Conservation (phyloP, 2,888 invertebrate genomes). For the Scaptomyza tumidula region DNA sequence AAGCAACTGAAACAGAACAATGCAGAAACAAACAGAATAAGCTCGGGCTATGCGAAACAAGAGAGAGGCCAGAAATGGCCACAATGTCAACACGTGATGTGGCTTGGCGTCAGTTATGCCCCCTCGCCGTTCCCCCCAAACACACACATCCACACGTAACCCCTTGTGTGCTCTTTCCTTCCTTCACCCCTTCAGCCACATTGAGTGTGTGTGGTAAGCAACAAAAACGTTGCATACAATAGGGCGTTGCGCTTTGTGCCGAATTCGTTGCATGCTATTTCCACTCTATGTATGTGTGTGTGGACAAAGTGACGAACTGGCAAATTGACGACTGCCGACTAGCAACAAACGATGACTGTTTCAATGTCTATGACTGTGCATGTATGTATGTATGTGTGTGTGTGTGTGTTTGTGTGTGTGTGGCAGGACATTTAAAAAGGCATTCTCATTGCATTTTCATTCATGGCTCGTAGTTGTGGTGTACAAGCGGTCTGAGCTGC, state of each 20-base stretch:
- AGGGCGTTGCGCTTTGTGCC: conserved; percentile 55
- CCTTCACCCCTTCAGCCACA: background rate
- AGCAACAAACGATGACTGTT: conserved; percentile 7
- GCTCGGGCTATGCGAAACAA: conserved; percentile 12
- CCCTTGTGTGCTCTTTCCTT: background rate
- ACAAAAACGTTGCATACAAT: conserved; percentile 61
- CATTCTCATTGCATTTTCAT: conserved; percentile 74
- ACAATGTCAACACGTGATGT: conserved; percentile 60
- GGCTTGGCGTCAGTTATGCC: conserved; percentile 4
- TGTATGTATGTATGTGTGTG: background rate
- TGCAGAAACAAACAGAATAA: conserved; percentile 29
- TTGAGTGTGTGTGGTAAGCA: conserved; percentile 21
- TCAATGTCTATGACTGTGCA: background rate
- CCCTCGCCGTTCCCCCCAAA: too few relatives aligned
- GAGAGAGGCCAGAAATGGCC: conserved; percentile 25
- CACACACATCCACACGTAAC: too few relatives aligned
- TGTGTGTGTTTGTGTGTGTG: conserved; percentile 11
- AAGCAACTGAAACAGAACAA: conserved; percentile 57
- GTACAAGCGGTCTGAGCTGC: conserved; percentile 57
- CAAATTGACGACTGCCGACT: conserved; percentile 40
- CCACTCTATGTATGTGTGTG: background rate
- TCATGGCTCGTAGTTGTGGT: conserved; percentile 76
- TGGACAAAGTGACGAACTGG: conserved; percentile 50
- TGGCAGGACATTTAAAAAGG: conserved; percentile 59
- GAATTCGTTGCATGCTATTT: conserved; percentile 31